Conservation (phyloP, 2,888 invertebrate species). For the Lasioglossum vierecki region DNA sequence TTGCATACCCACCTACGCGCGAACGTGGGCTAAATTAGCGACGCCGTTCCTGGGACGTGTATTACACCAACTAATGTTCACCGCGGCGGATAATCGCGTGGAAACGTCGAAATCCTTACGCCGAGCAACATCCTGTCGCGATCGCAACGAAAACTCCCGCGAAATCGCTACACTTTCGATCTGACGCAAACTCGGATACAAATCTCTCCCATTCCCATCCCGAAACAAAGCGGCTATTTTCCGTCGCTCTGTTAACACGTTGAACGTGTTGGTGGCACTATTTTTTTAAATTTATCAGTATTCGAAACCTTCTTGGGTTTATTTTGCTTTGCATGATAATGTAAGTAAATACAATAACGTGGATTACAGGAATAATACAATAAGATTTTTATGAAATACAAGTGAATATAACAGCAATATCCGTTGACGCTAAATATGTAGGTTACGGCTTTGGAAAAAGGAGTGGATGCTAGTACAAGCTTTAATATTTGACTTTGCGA, state of each 20-base stretch:
- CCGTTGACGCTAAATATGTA: too few relatives aligned
- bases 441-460: too few relatives aligned
- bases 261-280: not conserved
- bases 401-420: too few relatives aligned
- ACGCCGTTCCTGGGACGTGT: constrained; percentile 41
- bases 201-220: not conserved
- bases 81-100: constrained; percentile 41
- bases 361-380: too few relatives aligned
- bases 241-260: not conserved
- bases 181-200: not conserved
- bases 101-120: constrained; percentile 29
- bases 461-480: too few relatives aligned
- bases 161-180: not conserved
- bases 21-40: constrained; percentile 52
- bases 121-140: not conserved
- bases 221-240: not conserved
- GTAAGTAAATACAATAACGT: too few relatives aligned
- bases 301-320: too few relatives aligned
- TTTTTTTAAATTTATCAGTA: too few relatives aligned
- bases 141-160: constrained; percentile 2
- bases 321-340: too few relatives aligned
- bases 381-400: too few relatives aligned
- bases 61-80: constrained; percentile 36
- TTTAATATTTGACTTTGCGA: too few relatives aligned
- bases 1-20: constrained; percentile 25